Percentiles rank a stretch among this genome's conserved stretches.
Evolutionary conservation across 2,888 invertebrate species (phyloP).

Genomic region (Dugesia japonica): DNA sequence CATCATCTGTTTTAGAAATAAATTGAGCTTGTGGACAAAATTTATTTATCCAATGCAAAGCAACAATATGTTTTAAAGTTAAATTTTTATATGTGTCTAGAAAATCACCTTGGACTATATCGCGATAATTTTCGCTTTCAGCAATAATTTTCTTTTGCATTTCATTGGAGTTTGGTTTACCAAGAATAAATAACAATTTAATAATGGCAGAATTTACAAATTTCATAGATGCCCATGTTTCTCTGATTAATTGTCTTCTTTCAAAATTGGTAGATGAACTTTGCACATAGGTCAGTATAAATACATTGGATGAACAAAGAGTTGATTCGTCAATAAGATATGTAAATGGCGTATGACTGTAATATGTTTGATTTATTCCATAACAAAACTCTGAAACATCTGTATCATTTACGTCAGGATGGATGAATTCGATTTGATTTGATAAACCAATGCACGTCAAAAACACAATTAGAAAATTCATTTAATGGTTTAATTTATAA

Average conservation of each 20-base stretch:
- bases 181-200: neutral
- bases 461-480: too few species aligned
- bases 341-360: neutral
- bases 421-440: neutral
- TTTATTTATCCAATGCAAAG: constrained; percentile 23
- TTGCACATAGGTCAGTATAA: neutral
- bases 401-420: neutral
- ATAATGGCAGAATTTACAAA: neutral
- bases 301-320: neutral
- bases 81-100: constrained; percentile 24
- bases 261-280: neutral
- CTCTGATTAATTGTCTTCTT: neutral
- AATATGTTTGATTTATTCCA: neutral
- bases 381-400: neutral
- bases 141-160: neutral
- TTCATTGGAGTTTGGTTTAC: neutral
- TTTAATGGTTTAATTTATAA: too few species aligned
- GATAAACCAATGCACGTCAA: too few species aligned
- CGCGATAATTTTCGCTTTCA: constrained; percentile 21
- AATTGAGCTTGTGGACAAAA: constrained; percentile 23
- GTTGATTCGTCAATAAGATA: neutral
- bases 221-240: neutral
- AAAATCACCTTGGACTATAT: constrained; percentile 26
- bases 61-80: constrained; percentile 27
- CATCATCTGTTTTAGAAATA: constrained; percentile 26